Conservation (phyloP, 2,113 vertebrate genomes). For the Isurus oxyrinchus region DNA sequence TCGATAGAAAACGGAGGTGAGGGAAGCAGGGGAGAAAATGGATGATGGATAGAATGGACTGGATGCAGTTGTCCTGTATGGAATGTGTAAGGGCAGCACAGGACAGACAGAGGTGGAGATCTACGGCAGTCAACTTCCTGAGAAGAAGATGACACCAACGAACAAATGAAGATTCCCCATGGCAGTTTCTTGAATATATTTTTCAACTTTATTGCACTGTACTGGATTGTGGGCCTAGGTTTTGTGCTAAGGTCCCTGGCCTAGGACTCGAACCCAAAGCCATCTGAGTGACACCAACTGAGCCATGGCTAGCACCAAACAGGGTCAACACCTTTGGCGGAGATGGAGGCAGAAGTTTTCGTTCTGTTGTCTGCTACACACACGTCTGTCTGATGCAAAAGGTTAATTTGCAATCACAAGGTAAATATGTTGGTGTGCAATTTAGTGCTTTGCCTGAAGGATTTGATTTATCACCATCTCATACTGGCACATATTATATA, state of each 20-base stretch:
- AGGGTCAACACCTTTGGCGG: neutral
- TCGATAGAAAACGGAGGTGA: too few species aligned
- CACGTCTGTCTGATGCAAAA: neutral
- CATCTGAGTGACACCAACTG: neutral
- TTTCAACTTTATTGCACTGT: too few species aligned
- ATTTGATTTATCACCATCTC: neutral
- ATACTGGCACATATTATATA: neutral
- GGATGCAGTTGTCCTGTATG: too few species aligned
- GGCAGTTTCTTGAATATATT: too few species aligned
- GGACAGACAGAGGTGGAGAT: too few species aligned
- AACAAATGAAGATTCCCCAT: too few species aligned
- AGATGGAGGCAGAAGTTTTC: neutral
- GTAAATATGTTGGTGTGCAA: neutral
- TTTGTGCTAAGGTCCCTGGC: neutral
- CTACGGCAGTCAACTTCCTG: too few species aligned
- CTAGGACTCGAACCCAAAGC: neutral
- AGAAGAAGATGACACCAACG: too few species aligned
- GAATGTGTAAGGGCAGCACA: too few species aligned
- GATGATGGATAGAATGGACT: too few species aligned
- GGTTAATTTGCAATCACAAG: neutral
- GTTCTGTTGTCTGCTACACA: neutral
- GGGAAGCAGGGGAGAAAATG: too few species aligned
- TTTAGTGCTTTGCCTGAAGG: neutral
- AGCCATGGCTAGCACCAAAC: neutral
- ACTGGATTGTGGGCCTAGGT: neutral